phyloP scores from a whole-genome alignment of 2,113 vertebrate genomes.

The Numenius arquata region DNA sequence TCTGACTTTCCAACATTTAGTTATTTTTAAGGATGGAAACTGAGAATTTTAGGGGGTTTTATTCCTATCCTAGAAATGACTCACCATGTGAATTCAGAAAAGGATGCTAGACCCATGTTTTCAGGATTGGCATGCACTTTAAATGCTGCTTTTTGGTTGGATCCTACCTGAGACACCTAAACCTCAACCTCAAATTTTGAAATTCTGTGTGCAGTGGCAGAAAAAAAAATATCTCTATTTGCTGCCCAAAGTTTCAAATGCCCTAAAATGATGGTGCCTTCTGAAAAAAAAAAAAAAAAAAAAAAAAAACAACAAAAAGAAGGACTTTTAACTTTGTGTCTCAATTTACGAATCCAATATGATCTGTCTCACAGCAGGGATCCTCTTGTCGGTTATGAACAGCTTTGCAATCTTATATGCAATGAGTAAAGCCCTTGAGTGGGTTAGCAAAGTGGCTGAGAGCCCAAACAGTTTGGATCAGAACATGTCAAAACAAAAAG shows the following conservation, averaged over 20 bases:
- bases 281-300: neutral
- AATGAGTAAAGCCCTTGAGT: neutral
- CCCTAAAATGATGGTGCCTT: neutral
- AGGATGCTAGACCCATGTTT: neutral
- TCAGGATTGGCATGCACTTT: neutral
- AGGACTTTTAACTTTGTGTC: neutral
- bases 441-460: neutral
- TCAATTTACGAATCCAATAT: neutral
- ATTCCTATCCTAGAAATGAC: neutral
- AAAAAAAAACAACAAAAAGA: neutral
- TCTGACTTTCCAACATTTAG: neutral
- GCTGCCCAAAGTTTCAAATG: rapidly evolving
- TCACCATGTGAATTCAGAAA: neutral
- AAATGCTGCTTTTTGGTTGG: neutral
- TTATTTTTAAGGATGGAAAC: neutral
- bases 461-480: neutral
- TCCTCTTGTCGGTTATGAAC: neutral
- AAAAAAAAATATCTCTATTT: rapidly evolving
- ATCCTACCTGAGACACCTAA: neutral
- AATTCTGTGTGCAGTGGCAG: neutral
- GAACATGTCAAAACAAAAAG: neutral
- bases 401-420: neutral
- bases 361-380: neutral
- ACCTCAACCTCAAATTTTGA: neutral
- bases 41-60: neutral